These are phyloP conservation scores for Amblyraja radiata DNA, from an alignment of 2,797 vertebrate genomes.

Conservation along the genomic window DNA sequence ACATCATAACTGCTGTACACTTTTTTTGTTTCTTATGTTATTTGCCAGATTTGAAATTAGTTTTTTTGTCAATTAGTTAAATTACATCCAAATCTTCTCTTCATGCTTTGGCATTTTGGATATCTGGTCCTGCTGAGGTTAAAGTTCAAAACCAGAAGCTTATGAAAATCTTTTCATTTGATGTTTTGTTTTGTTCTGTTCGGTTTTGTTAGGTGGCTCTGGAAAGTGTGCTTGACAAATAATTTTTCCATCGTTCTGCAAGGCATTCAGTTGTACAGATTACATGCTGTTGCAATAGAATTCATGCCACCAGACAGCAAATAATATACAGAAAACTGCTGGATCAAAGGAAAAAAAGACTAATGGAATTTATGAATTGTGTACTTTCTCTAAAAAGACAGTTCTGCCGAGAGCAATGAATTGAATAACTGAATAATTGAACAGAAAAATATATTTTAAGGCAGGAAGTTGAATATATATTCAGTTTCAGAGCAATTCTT, in stretches of 20 bases:
- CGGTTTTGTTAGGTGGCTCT: not conserved
- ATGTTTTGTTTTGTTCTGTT: not conserved
- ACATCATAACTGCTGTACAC: too few relatives aligned
- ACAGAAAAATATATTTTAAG: not conserved
- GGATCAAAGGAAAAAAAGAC: not conserved
- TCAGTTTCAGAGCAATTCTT: not conserved
- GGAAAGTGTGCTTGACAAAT: not conserved
- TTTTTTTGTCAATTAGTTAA: not conserved
- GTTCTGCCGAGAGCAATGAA: not conserved
- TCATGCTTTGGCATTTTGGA: not conserved
- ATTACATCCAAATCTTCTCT: not conserved
- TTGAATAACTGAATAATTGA: not conserved
- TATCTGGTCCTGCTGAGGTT: not conserved
- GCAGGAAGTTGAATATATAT: not conserved
- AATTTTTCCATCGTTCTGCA: not conserved
- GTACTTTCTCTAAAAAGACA: not conserved
- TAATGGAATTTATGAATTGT: conserved; percentile 5
- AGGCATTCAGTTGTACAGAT: not conserved
- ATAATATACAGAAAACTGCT: not conserved
- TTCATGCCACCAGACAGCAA: not conserved
- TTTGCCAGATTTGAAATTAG: not conserved
- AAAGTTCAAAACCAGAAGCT: not conserved
- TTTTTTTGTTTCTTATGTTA: not conserved
- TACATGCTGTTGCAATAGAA: not conserved
- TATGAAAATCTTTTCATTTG: not conserved